Evolutionary conservation across 2,113 vertebrate species (phyloP).

Genomic region (Melozone crissalis): DNA sequence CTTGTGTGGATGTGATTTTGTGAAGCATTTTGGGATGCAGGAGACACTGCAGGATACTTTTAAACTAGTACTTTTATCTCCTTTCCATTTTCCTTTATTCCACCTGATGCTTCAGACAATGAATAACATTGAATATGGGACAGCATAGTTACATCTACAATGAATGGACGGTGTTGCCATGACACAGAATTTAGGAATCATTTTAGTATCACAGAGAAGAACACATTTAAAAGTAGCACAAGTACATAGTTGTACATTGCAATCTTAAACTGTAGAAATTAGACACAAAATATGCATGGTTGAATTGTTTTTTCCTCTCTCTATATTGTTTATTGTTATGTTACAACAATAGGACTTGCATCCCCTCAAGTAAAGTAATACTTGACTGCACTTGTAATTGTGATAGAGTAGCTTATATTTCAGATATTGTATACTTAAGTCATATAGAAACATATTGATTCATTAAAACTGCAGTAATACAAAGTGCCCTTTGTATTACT

Average conservation of each 20-base stretch:
- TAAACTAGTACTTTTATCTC: neutral
- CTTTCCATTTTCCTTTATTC: neutral
- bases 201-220: neutral
- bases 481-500: neutral
- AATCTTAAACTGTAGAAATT: neutral
- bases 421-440: neutral
- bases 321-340: neutral
- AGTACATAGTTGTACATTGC: neutral
- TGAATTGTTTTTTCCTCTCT: neutral
- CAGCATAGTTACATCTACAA: neutral
- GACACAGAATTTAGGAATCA: neutral
- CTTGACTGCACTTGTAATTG: neutral
- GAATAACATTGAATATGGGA: neutral
- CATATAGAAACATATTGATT: neutral
- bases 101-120: neutral
- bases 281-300: neutral
- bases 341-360: neutral
- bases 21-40: neutral
- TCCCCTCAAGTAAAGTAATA: neutral
- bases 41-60: neutral
- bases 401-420: neutral
- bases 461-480: neutral
- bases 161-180: neutral
- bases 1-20: neutral
- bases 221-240: neutral